Evolutionary conservation across 2,113 vertebrate genomes (phyloP).

Genomic region (rat (Rattus norvegicus)): GRCr8 NC_086037.1:64286001-64286500

Average conservation of each 20-base stretch:
- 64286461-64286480: not conserved
- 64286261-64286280: too few species aligned
- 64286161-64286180: not conserved
- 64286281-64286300: too few species aligned
- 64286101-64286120: not conserved
- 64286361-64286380: too few species aligned
- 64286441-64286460: too few species aligned
- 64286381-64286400: too few species aligned
- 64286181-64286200: not conserved
- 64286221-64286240: not conserved
- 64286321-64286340: too few species aligned
- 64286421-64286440: too few species aligned
- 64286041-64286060: not conserved
- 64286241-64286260: too few species aligned
- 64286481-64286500: not conserved
- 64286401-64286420: too few species aligned
- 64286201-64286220: not conserved
- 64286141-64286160: not conserved
- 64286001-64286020: not conserved
- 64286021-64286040: not conserved
- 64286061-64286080: not conserved
- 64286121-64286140: not conserved
- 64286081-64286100: not conserved
- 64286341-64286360: too few species aligned
- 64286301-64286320: too few species aligned